Evolutionary conservation across 64 coral and sea anemone genomes (phyloP).

Genomic region (Cladopsammia gracilis): DNA sequence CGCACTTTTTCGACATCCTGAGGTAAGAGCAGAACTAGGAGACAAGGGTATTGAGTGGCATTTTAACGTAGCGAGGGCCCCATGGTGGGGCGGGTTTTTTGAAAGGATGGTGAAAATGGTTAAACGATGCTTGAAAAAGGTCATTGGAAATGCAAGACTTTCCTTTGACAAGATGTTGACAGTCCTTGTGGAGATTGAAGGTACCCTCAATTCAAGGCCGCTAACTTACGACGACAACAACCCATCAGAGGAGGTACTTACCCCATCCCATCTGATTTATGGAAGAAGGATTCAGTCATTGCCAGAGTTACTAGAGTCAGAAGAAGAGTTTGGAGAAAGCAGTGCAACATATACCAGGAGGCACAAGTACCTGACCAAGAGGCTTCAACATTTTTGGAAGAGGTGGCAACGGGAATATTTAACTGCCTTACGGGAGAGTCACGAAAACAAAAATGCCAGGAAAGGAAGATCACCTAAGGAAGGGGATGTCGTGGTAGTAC

Average conservation of each 20-base stretch:
- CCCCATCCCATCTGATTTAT: constrained; percentile 15
- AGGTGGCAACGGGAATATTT: constrained; percentile 6
- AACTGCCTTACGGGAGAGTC: neutral
- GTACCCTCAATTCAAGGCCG: constrained; percentile 4
- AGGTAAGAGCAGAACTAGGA: constrained; percentile 10
- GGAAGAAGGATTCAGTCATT: constrained; percentile 3
- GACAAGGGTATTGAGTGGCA: constrained; percentile 61
- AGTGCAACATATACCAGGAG: neutral
- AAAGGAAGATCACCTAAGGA: neutral
- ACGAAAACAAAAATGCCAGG: neutral
- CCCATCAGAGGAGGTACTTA: neutral
- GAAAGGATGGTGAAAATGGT: constrained; percentile 5
- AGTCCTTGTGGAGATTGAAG: constrained; percentile 10
- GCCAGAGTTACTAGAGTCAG: neutral
- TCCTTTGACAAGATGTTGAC: constrained; percentile 20
- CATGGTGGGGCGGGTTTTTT: constrained; percentile 65
- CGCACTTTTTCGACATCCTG: neutral
- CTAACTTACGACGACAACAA: neutral
- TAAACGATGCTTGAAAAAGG: constrained; percentile 4
- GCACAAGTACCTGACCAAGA: constrained; percentile 5
- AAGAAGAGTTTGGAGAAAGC: constrained; percentile 13
- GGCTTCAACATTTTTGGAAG: constrained; percentile 15
- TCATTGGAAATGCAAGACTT: constrained; percentile 25
- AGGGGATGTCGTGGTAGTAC: neutral
- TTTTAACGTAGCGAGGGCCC: constrained; percentile 39